Evolutionary conservation across 2,888 invertebrate genomes (phyloP).

Genomic region (Plebejus melissa): DNA sequence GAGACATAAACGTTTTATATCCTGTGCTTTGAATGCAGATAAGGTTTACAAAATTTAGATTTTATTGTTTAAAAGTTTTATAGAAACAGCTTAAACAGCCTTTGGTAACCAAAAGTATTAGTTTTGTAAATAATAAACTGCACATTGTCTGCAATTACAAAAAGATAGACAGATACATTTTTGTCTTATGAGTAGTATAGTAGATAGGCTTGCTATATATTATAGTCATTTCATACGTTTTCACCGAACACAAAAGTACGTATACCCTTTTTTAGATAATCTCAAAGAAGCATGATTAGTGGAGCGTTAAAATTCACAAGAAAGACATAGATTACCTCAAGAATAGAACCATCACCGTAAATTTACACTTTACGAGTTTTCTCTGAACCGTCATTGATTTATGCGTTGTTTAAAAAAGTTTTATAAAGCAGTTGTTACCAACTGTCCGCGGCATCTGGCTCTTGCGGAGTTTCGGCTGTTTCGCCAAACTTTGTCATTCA

Average conservation of each 20-base stretch:
- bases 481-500: conserved; percentile 63
- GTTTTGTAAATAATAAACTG: too few relatives aligned
- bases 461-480: conserved; percentile 64
- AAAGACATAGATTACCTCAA: conserved; percentile 29
- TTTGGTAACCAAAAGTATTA: too few relatives aligned
- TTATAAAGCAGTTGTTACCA: conserved; percentile 74
- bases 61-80: too few relatives aligned
- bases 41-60: neutral
- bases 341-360: conserved; percentile 59
- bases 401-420: conserved; percentile 72
- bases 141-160: too few relatives aligned
- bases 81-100: too few relatives aligned
- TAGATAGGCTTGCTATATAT: too few relatives aligned
- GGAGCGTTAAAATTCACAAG: conserved; percentile 25
- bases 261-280: neutral
- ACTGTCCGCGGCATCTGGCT: conserved; percentile 75
- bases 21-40: neutral
- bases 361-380: conserved; percentile 65
- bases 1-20: neutral
- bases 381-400: conserved; percentile 72
- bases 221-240: neutral
- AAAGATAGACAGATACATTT: too few relatives aligned
- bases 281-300: neutral
- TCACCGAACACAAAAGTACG: neutral
- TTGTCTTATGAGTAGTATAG: too few relatives aligned